Percentiles rank a stretch among this genome's conserved stretches.
Conservation (phyloP, 2,113 vertebrate species). For the Nettapus auritus region DNA sequence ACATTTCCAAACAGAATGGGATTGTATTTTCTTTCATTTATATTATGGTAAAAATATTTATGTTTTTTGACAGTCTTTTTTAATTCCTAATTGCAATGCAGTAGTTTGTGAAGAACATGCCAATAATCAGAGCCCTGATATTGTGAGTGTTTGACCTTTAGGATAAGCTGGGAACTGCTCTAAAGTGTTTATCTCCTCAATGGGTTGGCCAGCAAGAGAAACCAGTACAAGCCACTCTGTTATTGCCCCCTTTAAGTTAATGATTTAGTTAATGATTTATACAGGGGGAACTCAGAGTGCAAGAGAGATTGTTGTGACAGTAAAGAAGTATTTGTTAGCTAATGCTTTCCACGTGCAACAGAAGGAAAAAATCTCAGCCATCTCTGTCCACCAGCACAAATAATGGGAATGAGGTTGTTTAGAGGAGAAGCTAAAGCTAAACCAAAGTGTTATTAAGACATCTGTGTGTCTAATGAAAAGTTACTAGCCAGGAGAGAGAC, state of each 20-base stretch:
- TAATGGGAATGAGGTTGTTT: background rate
- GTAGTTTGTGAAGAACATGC: background rate
- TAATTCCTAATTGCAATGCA: background rate
- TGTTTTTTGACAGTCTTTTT: background rate
- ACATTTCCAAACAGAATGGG: background rate
- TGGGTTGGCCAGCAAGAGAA: background rate
- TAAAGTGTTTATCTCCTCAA: background rate
- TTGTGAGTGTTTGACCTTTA: rapidly evolving
- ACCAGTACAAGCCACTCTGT: background rate
- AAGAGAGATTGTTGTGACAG: background rate
- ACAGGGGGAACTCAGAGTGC: background rate
- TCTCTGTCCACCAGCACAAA: background rate
- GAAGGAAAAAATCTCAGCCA: background rate
- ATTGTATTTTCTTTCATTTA: background rate
- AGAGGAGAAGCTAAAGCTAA: constrained; percentile 12
- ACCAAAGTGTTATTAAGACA: constrained; percentile 67
- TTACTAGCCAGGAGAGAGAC: constrained; percentile 65
- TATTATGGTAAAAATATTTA: background rate
- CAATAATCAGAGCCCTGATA: background rate
- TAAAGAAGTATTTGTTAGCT: background rate
- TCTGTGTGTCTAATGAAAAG: constrained; percentile 75
- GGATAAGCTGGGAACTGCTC: background rate
- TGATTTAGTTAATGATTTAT: background rate
- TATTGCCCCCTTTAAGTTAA: background rate
- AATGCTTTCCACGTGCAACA: background rate